Evolutionary conservation across 2,113 vertebrate genomes (phyloP), one percentile per base, ranked within the genome.

Genomic region (Seriola aureovittata): DNA sequence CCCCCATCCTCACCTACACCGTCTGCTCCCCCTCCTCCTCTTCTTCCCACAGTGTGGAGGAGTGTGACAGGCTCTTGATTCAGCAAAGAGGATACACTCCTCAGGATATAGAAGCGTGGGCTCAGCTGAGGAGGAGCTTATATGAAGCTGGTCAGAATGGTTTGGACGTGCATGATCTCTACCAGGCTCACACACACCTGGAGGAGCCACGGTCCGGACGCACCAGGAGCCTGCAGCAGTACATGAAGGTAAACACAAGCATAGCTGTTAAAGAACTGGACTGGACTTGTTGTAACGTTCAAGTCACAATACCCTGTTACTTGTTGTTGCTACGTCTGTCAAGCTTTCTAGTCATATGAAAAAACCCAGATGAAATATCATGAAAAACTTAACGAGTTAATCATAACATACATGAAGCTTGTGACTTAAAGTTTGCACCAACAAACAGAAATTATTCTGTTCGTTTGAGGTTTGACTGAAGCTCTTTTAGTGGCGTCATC

Each of bases 81-180:
- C 71, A 13, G 0, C 87, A 11, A 4, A 86, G 84, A 0, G 92
- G 94, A 4, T 98, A 97, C 77, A 95, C 48, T 4, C 40, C 87
- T 0, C 8, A 82, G 62, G 98, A 99, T 0, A 66, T 92, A 1
- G 74, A 82, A 0, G 96, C 95, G 0, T 90, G 87, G 4, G 5
- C 93, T 86, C 94, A 96, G 84, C 79, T 99, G 81, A 89, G 81
- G 36, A 80, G 40, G 0, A 91, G 94, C 16, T 86, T 99, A 10
- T 92, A 94, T 12, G 92, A 91, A 3, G 70, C 89, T 0, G 95
- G 95, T 8, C 94, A 93, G 86, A 96, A 93, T 0, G 97, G 98
- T 9, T 40, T 96, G 52, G 94, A 96, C 83, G 81, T 72, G 46
- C 66, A 10, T 0, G 93, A 96, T 68, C 92, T 99, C 19, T 64